phyloP scores from a whole-genome alignment of 92 coral and sea anemone genomes.

The Chrysogorgia sp. region DNA sequence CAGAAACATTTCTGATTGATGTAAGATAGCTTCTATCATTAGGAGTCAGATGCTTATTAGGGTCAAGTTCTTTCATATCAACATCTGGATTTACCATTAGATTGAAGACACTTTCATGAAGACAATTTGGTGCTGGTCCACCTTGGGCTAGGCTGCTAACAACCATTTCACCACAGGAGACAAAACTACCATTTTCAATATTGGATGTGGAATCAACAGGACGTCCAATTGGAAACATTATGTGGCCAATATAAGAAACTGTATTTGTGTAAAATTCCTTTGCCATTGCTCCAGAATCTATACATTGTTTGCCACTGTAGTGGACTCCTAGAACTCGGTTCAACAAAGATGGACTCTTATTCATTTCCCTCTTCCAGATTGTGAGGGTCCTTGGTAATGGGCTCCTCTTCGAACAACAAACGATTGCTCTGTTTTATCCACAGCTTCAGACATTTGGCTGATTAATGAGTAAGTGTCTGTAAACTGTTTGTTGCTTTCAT shows the following conservation, averaged over 20 bases:
- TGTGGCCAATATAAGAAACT: slow-evolving; percentile 19
- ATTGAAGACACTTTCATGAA: slow-evolving; percentile 55
- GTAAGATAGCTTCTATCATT: slow-evolving; percentile 54
- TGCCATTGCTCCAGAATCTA: slow-evolving; percentile 49
- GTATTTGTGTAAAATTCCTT: slow-evolving; percentile 24
- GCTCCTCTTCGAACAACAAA: slow-evolving; percentile 32
- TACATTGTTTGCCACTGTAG: slow-evolving; percentile 38
- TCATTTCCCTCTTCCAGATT: slow-evolving; percentile 44
- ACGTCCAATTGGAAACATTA: slow-evolving; percentile 41
- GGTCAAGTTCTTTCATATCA: neutral
- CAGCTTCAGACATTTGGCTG: neutral
- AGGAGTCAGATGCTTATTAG: slow-evolving; percentile 1
- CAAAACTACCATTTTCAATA: slow-evolving; percentile 40
- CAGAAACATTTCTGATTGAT: slow-evolving; percentile 29
- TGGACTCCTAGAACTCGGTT: slow-evolving; percentile 30
- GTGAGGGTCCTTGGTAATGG: slow-evolving; percentile 25
- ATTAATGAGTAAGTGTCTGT: slow-evolving; percentile 8
- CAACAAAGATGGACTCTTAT: slow-evolving; percentile 1
- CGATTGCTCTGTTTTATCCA: slow-evolving; percentile 1
- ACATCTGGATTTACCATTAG: slow-evolving; percentile 43
- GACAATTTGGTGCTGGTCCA: slow-evolving; percentile 51
- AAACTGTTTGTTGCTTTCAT: neutral
- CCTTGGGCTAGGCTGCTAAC: slow-evolving; percentile 55
- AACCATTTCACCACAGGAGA: slow-evolving; percentile 54
- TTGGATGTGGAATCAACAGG: slow-evolving; percentile 37